These are phyloP conservation scores for Lepus timidus DNA, from an alignment of 2,113 vertebrate genomes.

Conservation along the genomic window DNA sequence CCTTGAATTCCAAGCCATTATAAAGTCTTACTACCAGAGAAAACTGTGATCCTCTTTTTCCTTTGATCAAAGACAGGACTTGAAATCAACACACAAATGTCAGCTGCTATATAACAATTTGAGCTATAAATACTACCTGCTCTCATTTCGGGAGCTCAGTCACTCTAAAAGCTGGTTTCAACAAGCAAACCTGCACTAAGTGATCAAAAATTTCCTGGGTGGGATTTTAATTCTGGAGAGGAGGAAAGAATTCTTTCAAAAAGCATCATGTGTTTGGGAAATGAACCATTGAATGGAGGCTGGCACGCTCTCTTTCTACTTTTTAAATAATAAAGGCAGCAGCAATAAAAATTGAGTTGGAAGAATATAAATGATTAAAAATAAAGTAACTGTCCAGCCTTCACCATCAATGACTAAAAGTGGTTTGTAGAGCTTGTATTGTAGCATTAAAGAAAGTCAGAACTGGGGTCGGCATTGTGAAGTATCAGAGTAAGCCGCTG, in stretches of 20 bases:
- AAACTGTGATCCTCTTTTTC: conserved; percentile 68
- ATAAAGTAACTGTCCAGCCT: background rate
- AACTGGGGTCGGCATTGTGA: too few species aligned
- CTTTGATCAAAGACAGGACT: conserved; percentile 54
- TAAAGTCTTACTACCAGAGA: conserved; percentile 45
- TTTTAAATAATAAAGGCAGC: too few species aligned
- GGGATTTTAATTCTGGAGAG: background rate
- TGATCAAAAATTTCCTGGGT: background rate
- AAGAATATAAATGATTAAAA: conserved; percentile 37
- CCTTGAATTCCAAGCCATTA: conserved; percentile 61
- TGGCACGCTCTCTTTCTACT: too few species aligned
- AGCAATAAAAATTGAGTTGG: conserved; percentile 25
- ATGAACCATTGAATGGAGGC: too few species aligned
- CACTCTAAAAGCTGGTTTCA: conserved; percentile 41
- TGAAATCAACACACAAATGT: conserved; percentile 57
- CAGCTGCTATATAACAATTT: conserved; percentile 35
- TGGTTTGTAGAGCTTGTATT: background rate
- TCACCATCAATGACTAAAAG: background rate
- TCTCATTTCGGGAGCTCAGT: background rate
- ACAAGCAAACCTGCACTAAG: background rate
- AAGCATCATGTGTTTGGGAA: background rate
- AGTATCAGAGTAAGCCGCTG: too few species aligned
- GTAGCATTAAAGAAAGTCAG: background rate
- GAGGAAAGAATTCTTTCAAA: conserved; percentile 35
- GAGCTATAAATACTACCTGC: conserved; percentile 46